Evolutionary conservation across 1,140 invertebrate genomes (phyloP).

Genomic region (Hylaeus anthracinus): DNA sequence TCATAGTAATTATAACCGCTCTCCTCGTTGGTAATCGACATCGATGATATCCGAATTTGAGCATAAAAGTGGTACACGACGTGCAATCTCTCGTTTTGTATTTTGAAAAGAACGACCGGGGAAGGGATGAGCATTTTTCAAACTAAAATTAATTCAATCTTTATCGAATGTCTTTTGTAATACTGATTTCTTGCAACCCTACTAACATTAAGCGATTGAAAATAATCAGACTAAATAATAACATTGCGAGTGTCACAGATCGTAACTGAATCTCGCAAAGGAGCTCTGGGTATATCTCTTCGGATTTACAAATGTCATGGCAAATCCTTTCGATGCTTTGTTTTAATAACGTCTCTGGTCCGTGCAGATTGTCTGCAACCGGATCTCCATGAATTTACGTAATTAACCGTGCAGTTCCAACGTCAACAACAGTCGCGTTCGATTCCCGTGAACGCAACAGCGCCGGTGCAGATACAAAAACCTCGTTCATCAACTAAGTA

Average conservation of each 20-base stretch:
- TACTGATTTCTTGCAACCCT: no score
- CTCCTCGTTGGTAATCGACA: no score
- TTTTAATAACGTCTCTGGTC: not conserved
- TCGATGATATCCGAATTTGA: not conserved
- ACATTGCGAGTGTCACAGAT: not conserved
- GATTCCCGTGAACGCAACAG: not conserved
- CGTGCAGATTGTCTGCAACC: not conserved
- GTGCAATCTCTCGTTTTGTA: no score
- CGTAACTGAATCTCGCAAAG: not conserved
- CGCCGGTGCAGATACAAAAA: not conserved
- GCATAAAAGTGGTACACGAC: not conserved
- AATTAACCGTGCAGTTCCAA: conserved; percentile 25
- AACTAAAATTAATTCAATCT: no score
- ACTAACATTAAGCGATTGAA: no score
- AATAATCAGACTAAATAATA: no score
- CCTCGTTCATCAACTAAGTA: not conserved
- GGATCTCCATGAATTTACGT: conserved; percentile 13
- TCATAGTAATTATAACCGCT: not conserved
- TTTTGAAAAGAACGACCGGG: no score
- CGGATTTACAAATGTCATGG: conserved; percentile 4
- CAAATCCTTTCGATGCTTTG: conserved; percentile 6
- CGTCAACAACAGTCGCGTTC: conserved; percentile 5
- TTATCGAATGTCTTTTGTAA: no score
- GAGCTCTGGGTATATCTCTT: not conserved
- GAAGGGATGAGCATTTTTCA: no score